A percentile compares a stretch with the other conserved stretches of the same genome.
phyloP scores from a whole-genome alignment of 1,140 invertebrate genomes.

The Lepeophtheirus salmonis region DNA sequence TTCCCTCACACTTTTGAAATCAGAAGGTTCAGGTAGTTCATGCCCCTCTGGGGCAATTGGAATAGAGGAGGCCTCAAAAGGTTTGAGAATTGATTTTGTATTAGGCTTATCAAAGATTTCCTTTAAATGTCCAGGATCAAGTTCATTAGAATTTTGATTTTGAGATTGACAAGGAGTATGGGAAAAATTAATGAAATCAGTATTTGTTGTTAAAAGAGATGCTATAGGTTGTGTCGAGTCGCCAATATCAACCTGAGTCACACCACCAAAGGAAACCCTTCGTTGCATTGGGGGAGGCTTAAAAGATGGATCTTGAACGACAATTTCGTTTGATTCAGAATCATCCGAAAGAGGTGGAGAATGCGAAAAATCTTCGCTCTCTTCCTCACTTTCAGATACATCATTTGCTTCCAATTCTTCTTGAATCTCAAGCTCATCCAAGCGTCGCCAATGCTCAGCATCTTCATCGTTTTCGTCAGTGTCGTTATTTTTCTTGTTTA shows the following conservation, averaged over 20 bases:
- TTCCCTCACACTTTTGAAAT: not conserved
- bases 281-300: not conserved
- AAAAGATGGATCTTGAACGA: not conserved
- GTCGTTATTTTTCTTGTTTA: conserved; percentile 24
- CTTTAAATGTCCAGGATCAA: not conserved
- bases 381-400: not conserved
- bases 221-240: not conserved
- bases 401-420: conserved; percentile 29
- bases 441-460: conserved; percentile 30
- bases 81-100: conserved; percentile 6
- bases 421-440: conserved; percentile 35
- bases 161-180: conserved; percentile 1
- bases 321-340: not conserved
- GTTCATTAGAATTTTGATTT: not conserved
- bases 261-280: not conserved
- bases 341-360: conserved; percentile 14
- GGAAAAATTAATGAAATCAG: not conserved
- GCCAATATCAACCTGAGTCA: not conserved
- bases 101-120: not conserved
- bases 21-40: not conserved
- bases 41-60: not conserved
- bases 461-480: conserved; percentile 27
- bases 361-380: not conserved
- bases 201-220: not conserved
- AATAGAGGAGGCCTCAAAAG: conserved; percentile 3